Evolutionary conservation across 1,140 invertebrate species (phyloP).

Genomic region (Brachionus sp.): DNA sequence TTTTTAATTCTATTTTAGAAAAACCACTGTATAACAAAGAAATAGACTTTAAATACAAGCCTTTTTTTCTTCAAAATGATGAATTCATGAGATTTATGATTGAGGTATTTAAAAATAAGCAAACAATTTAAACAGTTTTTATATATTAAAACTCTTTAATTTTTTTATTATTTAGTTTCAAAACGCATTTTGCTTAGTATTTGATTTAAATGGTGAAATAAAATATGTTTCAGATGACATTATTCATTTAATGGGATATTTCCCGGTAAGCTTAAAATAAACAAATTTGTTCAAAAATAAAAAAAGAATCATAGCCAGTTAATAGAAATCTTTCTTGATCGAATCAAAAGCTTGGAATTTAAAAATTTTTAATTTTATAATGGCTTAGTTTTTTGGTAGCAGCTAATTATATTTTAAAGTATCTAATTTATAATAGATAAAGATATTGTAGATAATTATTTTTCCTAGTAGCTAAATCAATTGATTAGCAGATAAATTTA

Average conservation of each 20-base stretch:
- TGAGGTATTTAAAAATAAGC: not conserved
- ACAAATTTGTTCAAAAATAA: not conserved
- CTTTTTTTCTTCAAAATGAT: constrained; percentile 39
- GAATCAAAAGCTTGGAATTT: not conserved
- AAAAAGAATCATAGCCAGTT: too few relatives aligned
- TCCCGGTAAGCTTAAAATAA: constrained; percentile 7
- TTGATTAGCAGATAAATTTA: too few relatives aligned
- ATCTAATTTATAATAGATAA: too few relatives aligned
- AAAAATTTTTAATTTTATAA: too few relatives aligned
- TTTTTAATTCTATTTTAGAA: not conserved
- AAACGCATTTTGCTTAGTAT: constrained; percentile 38
- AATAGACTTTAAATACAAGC: constrained; percentile 31
- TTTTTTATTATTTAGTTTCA: constrained; percentile 27
- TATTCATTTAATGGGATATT: constrained; percentile 30
- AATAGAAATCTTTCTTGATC: too few relatives aligned
- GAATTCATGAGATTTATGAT: constrained; percentile 45
- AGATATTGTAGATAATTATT: too few relatives aligned
- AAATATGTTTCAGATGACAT: constrained; percentile 43
- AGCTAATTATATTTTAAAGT: too few relatives aligned
- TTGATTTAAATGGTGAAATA: constrained; percentile 38
- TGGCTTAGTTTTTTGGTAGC: too few relatives aligned
- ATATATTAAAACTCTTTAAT: not conserved
- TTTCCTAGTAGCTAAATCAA: too few relatives aligned
- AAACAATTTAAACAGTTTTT: not conserved
- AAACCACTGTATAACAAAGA: constrained; percentile 35